Evolutionary conservation across 2,797 vertebrate species (phyloP).

Genomic region (Micrastur ruficollis): DNA sequence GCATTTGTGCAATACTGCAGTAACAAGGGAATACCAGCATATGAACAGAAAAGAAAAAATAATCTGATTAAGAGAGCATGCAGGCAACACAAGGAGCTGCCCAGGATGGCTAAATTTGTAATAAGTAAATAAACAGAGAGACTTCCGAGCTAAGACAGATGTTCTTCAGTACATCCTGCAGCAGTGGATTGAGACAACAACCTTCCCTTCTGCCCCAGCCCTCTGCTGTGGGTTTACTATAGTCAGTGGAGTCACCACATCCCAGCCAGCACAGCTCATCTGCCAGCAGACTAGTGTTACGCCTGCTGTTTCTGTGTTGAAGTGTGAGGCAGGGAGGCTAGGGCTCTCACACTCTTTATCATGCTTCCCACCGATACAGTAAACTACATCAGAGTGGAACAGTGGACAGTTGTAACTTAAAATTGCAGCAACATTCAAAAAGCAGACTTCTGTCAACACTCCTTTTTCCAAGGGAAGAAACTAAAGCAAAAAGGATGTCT

Average conservation of each 20-base stretch:
- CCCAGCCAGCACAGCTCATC: neutral
- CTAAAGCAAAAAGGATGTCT: neutral
- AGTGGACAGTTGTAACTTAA: neutral
- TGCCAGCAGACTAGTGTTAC: accelerated
- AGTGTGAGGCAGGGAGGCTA: neutral
- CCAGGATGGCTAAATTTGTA: neutral
- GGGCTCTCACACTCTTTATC: neutral
- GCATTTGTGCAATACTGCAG: neutral
- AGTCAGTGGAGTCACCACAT: too few relatives aligned
- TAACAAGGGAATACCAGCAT: too few relatives aligned
- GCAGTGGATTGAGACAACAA: neutral
- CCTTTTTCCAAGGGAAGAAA: neutral
- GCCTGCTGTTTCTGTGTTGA: neutral
- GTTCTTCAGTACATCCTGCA: neutral
- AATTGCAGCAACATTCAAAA: neutral
- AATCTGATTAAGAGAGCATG: neutral
- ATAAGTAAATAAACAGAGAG: neutral
- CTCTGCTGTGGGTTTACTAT: neutral
- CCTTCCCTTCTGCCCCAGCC: neutral
- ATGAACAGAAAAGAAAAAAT: neutral
- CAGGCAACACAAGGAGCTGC: neutral
- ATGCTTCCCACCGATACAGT: neutral
- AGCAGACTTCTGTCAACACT: neutral
- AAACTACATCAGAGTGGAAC: neutral
- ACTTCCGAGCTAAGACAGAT: neutral